Evolutionary conservation across 2,113 vertebrate species (phyloP), one percentile per base, ranked within the genome.

Genomic region (Leptosomus discolor): DNA sequence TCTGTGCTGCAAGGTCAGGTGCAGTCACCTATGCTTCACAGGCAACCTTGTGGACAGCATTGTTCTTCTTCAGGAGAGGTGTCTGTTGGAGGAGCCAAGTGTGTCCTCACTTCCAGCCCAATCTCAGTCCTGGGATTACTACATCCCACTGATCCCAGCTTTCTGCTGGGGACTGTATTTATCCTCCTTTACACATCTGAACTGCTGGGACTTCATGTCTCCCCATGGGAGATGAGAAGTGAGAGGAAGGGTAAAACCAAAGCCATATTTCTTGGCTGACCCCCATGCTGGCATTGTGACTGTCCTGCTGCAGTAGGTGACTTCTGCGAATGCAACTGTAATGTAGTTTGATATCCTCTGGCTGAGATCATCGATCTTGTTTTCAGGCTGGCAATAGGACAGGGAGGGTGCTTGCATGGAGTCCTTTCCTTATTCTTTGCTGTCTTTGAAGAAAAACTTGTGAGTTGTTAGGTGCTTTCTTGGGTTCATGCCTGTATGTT

Each of bases 221-320:
- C 22, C 50, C 54, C 22, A 16, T 22, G 16, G n/a, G 15, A 88
- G 51, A 48, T 54, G 37, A 78, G 43, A 91, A 81, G 50, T n/a
- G 43, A 87, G 65, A 79, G 45, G 15, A 82, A 79, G 43, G 14
- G 58, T 80, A 22, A 56, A 70, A 54, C 50, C n/a, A 69, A 74
- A 69, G 73, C 27, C 0, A 0, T 61, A 15, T n/a, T 91, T 96
- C 67, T 86, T 0, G 0, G 24, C 67, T 61, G 45, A 19, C 16
- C 4, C 17, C 22, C 51, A 11, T 32, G 63, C 71, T 73, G 45
- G 26, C 37, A 61, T 27, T 2, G 1, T 36, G 48, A 32, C 61
- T 80, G 43, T 64, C 36, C 37, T 0, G 1, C 45, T 86, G 70
- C 43, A 56, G 63, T 39, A 24, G 12, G 15, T 92, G 54, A 45